phyloP scores from a whole-genome alignment of 2,113 vertebrate genomes.

The Thomomys bottae region DNA sequence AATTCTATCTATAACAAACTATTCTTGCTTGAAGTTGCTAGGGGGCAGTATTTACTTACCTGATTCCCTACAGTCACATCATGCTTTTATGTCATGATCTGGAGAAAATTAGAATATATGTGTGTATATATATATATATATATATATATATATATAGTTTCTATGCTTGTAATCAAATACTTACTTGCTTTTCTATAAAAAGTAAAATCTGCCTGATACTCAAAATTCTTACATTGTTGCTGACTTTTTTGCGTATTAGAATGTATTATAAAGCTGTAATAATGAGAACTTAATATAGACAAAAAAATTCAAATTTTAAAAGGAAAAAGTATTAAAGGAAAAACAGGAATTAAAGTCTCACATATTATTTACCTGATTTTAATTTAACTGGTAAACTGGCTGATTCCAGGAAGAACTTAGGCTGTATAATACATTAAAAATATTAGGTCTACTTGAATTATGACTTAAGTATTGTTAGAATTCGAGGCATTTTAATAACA shows the following conservation, averaged over 20 bases:
- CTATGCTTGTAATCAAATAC: constrained; percentile 49
- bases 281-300: constrained; percentile 40
- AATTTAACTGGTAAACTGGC: not conserved
- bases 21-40: constrained; percentile 60
- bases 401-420: not conserved
- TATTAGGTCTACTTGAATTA: not conserved
- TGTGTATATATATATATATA: too few species aligned
- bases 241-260: not conserved
- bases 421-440: not conserved
- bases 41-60: constrained; percentile 81
- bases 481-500: not conserved
- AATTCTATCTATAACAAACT: not conserved
- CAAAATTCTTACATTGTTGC: constrained; percentile 17
- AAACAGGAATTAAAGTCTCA: not conserved
- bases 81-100: not conserved
- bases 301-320: constrained; percentile 52
- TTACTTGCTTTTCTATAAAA: constrained; percentile 34
- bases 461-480: constrained; percentile 13
- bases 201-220: not conserved
- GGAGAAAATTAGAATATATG: not conserved
- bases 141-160: too few species aligned
- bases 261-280: not conserved
- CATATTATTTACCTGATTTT: not conserved
- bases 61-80: not conserved
- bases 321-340: not conserved